Base-by-base conservation (phyloP, 2,113 vertebrate species). In the Muntiacus reevesi region DNA sequence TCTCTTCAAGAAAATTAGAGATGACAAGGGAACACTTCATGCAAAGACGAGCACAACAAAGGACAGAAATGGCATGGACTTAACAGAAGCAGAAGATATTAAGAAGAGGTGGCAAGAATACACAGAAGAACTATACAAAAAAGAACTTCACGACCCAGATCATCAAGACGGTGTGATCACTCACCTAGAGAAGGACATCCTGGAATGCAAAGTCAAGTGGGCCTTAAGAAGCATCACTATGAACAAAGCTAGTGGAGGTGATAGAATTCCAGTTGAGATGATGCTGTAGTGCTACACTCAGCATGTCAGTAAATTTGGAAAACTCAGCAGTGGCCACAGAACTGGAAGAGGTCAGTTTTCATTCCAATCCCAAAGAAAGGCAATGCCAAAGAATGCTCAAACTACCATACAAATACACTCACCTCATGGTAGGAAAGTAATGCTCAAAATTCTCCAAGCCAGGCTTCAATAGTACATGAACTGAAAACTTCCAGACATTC, bases 361-460 rank as follows among this genome's bases (percentile, higher is more conserved):
- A 71, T 36, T 71, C 10, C 8, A 36, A 21, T 71, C 64, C 4
- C n/a, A 71, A 67, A 71, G n/a, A 71, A 71, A 36, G 64, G 64
- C 64, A 71, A 71, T 36, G 17, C 4, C 64, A 71, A 36, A 36
- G n/a, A 71, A 36, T 71, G n/a, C 8, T 71, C 64, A 36, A 36
- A 11, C 17, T 71, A 71, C n/a, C 0, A 2, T 9, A 36, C 17
- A 36, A 11, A 2, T 67, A n/a, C 33, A 36, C n/a, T 71, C n/a
- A 36, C 21, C 17, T 71, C 17, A 36, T 36, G 64, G 33, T 21
- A 67, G 8, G 15, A 67, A 67, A 36, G 64, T 36, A 67, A 36
- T 67, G 4, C 64, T 67, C 64, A 36, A 19, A 67, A 67, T 36
- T 36, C 33, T 67, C 33, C 33, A 67, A 67, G 33, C 33, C 33